phyloP scores from a whole-genome alignment of 2,888 invertebrate species.

The Ctena decussata region DNA sequence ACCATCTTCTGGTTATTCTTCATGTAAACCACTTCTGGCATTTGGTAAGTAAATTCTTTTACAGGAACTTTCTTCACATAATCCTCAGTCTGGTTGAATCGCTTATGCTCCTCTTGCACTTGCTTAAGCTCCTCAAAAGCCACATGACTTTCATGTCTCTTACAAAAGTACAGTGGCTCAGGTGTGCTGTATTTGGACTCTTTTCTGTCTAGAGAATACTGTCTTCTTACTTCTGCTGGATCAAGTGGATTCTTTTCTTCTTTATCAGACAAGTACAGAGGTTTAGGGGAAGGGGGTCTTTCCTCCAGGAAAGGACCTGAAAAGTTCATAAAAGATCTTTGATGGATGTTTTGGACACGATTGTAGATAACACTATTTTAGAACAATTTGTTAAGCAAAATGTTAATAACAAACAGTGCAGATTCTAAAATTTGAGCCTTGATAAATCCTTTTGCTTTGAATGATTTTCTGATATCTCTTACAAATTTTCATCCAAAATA shows the following conservation, averaged over 20 bases:
- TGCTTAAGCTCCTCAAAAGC: conserved; percentile 4
- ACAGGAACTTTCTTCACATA: conserved; percentile 9
- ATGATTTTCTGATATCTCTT: background rate
- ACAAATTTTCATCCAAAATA: too few species aligned
- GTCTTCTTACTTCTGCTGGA: conserved; percentile 1
- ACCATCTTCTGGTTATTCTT: conserved; percentile 64
- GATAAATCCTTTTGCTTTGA: background rate
- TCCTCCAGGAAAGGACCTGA: conserved; percentile 19
- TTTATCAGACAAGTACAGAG: conserved; percentile 5
- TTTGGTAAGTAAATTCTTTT: conserved; percentile 56
- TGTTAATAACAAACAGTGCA: too few species aligned
- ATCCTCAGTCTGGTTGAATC: background rate
- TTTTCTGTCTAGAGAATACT: background rate
- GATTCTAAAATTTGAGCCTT: too few species aligned
- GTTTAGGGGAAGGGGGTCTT: background rate
- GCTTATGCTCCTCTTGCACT: background rate
- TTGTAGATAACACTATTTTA: too few species aligned
- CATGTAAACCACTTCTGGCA: conserved; percentile 64
- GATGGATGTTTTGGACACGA: background rate
- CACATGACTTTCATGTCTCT: conserved; percentile 6
- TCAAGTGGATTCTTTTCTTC: conserved; percentile 8
- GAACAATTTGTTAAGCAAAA: too few species aligned
- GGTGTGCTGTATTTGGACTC: conserved; percentile 9
- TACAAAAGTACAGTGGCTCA: background rate
- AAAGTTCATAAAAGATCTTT: conserved; percentile 40